A percentile compares a stretch with the other conserved stretches of the same genome.
Conservation (phyloP, 2,888 invertebrate genomes). For the Kuschelorhynchus macadamiae region DNA sequence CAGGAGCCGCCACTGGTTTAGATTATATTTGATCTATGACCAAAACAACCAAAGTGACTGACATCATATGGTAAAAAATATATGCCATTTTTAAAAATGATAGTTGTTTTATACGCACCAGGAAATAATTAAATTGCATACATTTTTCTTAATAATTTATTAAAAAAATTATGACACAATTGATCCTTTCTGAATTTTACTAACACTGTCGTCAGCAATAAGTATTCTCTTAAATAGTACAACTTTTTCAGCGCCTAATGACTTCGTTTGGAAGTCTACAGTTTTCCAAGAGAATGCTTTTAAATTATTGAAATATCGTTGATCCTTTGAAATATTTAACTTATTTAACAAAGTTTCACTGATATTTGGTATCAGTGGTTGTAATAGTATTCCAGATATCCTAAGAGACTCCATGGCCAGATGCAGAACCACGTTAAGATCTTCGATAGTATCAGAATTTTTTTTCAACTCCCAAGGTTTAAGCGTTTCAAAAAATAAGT, state of each 20-base stretch:
- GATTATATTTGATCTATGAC: no score
- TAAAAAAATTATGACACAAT: no score
- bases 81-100: no score
- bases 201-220: slow-evolving; percentile 50
- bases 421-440: slow-evolving; percentile 82
- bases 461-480: slow-evolving; percentile 92
- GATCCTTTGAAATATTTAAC: slow-evolving; percentile 70
- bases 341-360: slow-evolving; percentile 79
- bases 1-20: no score
- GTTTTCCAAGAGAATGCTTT: slow-evolving; percentile 61
- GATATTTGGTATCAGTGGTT: slow-evolving; percentile 88
- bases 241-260: slow-evolving; percentile 56
- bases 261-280: slow-evolving; percentile 52
- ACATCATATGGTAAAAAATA: no score
- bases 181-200: slow-evolving; percentile 37
- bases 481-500: slow-evolving; percentile 87
- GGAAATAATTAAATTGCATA: no score
- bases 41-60: no score
- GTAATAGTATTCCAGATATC: slow-evolving; percentile 83
- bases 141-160: no score
- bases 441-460: slow-evolving; percentile 69
- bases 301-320: slow-evolving; percentile 71
- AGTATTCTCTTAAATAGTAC: slow-evolving; percentile 64
- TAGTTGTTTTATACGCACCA: no score
- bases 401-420: slow-evolving; percentile 89